Base-by-base conservation (phyloP, 2,888 invertebrate genomes). In the Tiphia femorata region DNA sequence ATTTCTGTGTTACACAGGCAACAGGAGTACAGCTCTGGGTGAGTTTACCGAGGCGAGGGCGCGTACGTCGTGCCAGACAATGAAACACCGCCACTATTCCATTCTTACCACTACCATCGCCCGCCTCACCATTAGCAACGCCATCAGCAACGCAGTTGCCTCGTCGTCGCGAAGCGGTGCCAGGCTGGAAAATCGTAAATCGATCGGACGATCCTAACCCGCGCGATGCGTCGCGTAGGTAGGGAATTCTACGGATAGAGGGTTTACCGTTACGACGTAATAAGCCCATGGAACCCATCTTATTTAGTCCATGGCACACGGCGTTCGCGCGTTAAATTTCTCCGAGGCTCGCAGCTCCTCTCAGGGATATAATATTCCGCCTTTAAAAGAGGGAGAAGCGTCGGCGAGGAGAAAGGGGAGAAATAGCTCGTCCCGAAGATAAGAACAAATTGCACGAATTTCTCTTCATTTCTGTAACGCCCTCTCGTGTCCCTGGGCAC, bases 391-490 rank as follows among this genome's bases (percentile, higher is more conserved):
- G 23, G 29, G 29, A 43, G 4, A 37, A 19, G 27, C 27, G 5
- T 35, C 14, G 47, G 40, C 49, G n/a, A n/a, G n/a, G n/a, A n/a
- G n/a, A n/a, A n/a, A n/a, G n/a, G n/a, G n/a, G n/a, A n/a, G n/a
- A n/a, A n/a, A n/a, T 41, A 38, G 46, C 20, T 37, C 43, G 14
- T n/a, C n/a, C 30, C 38, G 42, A 40, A 58, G 62, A 70, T 67
- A 70, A 70, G 69, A 61, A 70, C 64, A 70, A 70, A 70, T 60
- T 62, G 60, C 49, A 54, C 58, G 56, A 67, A 67, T 70, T 70
- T 64, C 60, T 70, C 44, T 62, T 70, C 67, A 58, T 70, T 67
- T 54, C 56, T 51, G 60, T 64, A 66, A 60, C 54, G 50, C 46
- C 52, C 53, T 49, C 44, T 25, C 66, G 44, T 48, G 43, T 51